A percentile compares a stretch with the other conserved stretches of the same genome.
Evolutionary conservation across 2,113 vertebrate species (phyloP).

Genomic region (Pseudopipra pipra): DNA sequence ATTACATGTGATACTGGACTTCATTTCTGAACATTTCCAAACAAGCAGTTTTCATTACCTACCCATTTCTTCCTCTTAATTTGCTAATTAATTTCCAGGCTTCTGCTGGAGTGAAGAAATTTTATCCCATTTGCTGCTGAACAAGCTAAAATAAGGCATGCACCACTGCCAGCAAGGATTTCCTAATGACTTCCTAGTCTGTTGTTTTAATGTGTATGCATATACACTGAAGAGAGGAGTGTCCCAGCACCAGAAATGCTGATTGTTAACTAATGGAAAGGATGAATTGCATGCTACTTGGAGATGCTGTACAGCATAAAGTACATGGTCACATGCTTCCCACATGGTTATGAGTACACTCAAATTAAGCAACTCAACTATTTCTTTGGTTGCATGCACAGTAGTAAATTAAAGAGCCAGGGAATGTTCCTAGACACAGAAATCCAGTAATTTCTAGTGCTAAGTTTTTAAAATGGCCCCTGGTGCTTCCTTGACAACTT

Average conservation of each 20-base stretch:
- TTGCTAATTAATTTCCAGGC: not conserved
- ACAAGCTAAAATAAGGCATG: not conserved
- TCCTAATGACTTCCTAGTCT: not conserved
- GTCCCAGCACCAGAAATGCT: not conserved
- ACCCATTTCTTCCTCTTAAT: constrained; percentile 10
- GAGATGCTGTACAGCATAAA: not conserved
- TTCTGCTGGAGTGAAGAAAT: not conserved
- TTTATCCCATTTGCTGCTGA: not conserved
- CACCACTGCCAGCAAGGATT: not conserved
- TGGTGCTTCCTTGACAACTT: not conserved
- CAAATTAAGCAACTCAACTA: not conserved
- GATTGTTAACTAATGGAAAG: not conserved
- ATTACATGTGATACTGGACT: constrained; percentile 8
- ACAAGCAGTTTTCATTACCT: constrained; percentile 42
- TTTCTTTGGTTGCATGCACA: not conserved
- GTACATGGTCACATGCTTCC: not conserved
- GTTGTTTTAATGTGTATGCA: not conserved
- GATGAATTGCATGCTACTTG: not conserved
- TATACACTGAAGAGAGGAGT: not conserved
- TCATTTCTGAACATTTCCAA: constrained; percentile 26
- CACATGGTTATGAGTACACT: not conserved
- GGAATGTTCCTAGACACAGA: not conserved
- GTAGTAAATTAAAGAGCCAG: not conserved
- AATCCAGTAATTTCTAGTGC: not conserved
- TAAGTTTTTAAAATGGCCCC: not conserved